These are phyloP conservation scores for Cataglyphis cursor DNA, from an alignment of 2,888 invertebrate genomes.

Conservation along the genomic window DNA sequence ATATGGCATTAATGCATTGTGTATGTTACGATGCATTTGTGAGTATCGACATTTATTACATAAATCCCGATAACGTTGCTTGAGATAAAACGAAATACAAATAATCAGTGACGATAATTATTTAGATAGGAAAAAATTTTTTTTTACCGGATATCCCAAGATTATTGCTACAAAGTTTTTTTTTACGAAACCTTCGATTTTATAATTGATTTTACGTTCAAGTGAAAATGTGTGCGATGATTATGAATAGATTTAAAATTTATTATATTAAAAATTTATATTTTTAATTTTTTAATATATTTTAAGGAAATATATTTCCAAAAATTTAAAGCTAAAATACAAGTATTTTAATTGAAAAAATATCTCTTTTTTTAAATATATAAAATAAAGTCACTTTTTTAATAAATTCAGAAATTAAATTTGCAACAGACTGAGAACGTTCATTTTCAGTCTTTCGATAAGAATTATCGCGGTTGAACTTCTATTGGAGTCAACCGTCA, in stretches of 20 bases:
- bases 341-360: not conserved
- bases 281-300: too few species aligned
- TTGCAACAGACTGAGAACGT: not conserved
- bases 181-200: not conserved
- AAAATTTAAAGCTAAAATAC: not conserved
- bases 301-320: not conserved
- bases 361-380: not conserved
- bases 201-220: not conserved
- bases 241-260: not conserved
- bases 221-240: not conserved
- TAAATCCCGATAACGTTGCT: slow-evolving; percentile 16
- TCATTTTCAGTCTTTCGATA: slow-evolving; percentile 33
- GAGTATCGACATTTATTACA: not conserved
- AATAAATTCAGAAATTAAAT: not conserved
- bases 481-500: not conserved
- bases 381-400: not conserved
- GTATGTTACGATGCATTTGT: not conserved
- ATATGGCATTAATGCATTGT: not conserved
- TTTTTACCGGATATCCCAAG: not conserved
- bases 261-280: not conserved
- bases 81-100: slow-evolving; percentile 22
- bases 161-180: not conserved
- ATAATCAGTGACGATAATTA: not conserved
- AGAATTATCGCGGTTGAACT: slow-evolving; percentile 63
- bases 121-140: not conserved